Base-by-base conservation (phyloP, 2,113 vertebrate genomes). In the Vulpes vulpes region DNA sequence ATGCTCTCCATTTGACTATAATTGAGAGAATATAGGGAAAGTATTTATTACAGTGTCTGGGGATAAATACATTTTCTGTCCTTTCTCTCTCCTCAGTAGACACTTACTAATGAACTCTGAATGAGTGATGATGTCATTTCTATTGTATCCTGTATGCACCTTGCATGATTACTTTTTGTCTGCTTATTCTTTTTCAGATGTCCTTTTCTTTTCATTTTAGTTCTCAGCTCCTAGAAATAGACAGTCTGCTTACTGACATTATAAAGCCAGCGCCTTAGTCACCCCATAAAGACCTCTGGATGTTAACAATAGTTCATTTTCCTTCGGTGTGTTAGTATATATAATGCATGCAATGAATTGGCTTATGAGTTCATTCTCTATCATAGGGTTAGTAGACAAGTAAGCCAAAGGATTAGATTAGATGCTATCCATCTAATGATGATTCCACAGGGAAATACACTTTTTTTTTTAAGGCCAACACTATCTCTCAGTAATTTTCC, bases 401-500 rank as follows among this genome's bases (percentile, higher is more conserved):
- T 89, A 74, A 60, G 3, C 81, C 82, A 92, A 95, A 85, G n/a
- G 43, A 60, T 91, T 76, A 89, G 53, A 30, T 49, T 65, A 43
- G 53, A 69, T 55, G 35, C 2, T 60, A 9, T 71, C 49, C 20
- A 30, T 51, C 38, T 62, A 80, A 64, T 76, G 65, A n/a, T 32
- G 25, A 73, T 83, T 51, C 49, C 22, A 57, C 15, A 88, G 81
- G 30, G 80, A 98, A 69, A 90, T 51, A 76, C 1, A 69, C 2
- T 32, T 71, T 85, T 78, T 69, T 82, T 98, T 95, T 49, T 64
- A 97, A 96, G 87, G 9, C 53, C 90, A 96, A 65, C 96, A 83
- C 91, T 89, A 96, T 96, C 89, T 98, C 94, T 96, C 96, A 98
- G 71, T 97, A 73, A 71, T 49, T 83, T 84, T 87, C 16, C 32